Evolutionary conservation across 2,797 vertebrate genomes (phyloP).

Genomic region (Loriculus beryllinus): DNA sequence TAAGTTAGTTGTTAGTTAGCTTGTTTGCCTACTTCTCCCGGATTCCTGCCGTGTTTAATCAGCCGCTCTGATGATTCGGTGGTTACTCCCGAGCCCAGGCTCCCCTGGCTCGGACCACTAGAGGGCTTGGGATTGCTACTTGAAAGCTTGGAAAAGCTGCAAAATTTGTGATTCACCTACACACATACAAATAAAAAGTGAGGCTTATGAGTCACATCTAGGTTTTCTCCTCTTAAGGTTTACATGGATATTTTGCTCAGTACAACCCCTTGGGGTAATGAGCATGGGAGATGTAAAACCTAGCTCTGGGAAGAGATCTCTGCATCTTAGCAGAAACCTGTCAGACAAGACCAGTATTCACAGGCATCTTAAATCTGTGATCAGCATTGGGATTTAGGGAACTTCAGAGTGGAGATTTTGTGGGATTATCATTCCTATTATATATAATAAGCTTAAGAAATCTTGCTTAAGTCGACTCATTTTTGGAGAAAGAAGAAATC

Average conservation of each 20-base stretch:
- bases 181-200: accelerated
- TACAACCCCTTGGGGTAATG: not conserved
- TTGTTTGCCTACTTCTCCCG: too few species aligned
- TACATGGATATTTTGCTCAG: not conserved
- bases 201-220: accelerated
- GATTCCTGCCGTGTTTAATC: not conserved
- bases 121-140: not conserved
- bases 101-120: accelerated
- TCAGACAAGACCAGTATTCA: not conserved
- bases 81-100: accelerated
- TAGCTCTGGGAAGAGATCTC: not conserved
- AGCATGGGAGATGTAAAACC: accelerated
- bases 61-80: too few species aligned
- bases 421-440: not conserved
- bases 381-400: not conserved
- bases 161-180: not conserved
- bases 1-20: not conserved
- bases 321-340: not conserved
- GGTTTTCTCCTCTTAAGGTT: not conserved
- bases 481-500: not conserved
- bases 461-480: not conserved
- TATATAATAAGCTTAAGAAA: not conserved
- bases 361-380: not conserved
- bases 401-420: not conserved
- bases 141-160: not conserved